Evolutionary conservation across 2,797 vertebrate species (phyloP).

Genomic region (Clarias pachynema): DNA sequence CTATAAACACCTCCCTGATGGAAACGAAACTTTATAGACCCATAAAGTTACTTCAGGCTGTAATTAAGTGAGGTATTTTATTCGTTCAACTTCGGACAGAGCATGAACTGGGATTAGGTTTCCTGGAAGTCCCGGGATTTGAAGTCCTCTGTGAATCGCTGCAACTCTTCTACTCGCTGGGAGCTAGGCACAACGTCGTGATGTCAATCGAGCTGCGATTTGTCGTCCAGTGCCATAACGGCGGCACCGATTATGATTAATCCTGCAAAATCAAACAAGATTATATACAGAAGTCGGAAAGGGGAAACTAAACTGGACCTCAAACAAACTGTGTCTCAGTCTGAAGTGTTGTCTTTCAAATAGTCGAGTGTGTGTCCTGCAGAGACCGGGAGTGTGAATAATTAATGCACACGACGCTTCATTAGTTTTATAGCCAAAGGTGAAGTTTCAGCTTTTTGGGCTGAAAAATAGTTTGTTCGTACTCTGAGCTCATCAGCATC

Average conservation of each 20-base stretch:
- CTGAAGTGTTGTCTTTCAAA: conserved; percentile 14
- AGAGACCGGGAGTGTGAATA: conserved; percentile 29
- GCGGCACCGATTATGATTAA: conserved; percentile 10
- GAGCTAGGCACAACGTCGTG: neutral
- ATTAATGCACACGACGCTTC: conserved; percentile 33
- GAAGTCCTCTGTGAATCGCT: too few species aligned
- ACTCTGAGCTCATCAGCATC: conserved; percentile 8
- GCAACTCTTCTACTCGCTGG: neutral
- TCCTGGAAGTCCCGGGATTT: neutral
- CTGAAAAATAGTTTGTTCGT: conserved; percentile 16
- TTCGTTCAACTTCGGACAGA: neutral
- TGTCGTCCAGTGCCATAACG: neutral
- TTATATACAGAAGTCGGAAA: conserved; percentile 12
- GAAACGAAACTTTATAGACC: conserved; percentile 15
- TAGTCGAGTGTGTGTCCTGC: conserved; percentile 4
- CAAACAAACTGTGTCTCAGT: conserved; percentile 4
- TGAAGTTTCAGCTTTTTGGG: conserved; percentile 31
- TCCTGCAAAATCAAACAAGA: neutral
- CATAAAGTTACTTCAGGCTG: conserved; percentile 3
- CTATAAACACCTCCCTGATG: conserved; percentile 14
- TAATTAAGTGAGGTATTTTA: conserved; percentile 22
- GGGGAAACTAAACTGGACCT: conserved; percentile 5
- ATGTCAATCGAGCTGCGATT: neutral
- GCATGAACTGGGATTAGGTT: neutral
- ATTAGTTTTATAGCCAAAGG: conserved; percentile 44